Evolutionary conservation across 2,888 invertebrate species (phyloP), one percentile per base, ranked within the genome.

Genomic region (Tiphia femorata): DNA sequence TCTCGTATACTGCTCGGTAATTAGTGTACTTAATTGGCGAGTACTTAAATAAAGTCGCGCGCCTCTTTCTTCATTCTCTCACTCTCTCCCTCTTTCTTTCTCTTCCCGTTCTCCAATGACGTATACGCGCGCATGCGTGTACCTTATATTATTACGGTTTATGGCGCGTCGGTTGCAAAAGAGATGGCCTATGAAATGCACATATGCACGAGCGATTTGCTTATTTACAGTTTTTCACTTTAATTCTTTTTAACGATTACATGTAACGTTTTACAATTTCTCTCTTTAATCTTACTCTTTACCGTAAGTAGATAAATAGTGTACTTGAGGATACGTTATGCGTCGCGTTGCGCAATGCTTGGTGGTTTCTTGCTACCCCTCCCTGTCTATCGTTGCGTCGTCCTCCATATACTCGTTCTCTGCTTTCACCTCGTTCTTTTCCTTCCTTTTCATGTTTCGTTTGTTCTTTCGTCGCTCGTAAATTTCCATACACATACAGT

Each of bases 141-240:
- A 3, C 4, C 10, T 38, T 12, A 17, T 16, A 35, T 8, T 5
- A 35, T 35, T 35, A n/a, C 5, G 12, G n/a, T 35, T 5, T 19
- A 3, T 33, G 33, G 42, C n/a, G 27, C n/a, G 58, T 69, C 23
- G 65, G 48, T 55, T 68, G 67, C 63, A 67, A 68, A 70, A 70
- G 51, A 50, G 64, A 58, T 58, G 70, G 63, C 20, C 53, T 63
- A 70, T 67, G 67, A 70, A 58, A 70, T 44, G 67, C 55, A 23
- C 17, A 43, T 49, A 60, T 68, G 70, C 59, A 60, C 46, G 62
- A 58, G 66, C 56, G 43, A 19, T 54, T 20, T 49, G 42, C 50
- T 56, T 68, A 68, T 70, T 54, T 70, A 70, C 67, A 70, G 33
- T 7, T 33, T 25, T 33, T 33, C 12, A 14, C 14, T 29, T 33